phyloP scores from a whole-genome alignment of 2,113 vertebrate species.

The Oreocharis arfaki region DNA sequence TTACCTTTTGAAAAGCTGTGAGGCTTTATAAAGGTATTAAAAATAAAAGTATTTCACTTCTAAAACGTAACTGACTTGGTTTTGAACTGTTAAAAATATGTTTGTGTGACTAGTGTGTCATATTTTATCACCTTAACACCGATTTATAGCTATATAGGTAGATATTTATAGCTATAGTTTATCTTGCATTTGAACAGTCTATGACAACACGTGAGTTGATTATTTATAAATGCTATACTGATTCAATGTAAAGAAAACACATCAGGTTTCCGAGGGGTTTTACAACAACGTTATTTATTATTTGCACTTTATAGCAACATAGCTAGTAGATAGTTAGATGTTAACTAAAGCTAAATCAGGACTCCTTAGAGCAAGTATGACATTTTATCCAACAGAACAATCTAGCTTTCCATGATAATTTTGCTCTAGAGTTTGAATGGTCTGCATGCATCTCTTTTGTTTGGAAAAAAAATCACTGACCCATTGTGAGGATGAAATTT shows the following conservation, averaged over 20 bases:
- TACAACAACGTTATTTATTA: neutral
- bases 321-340: neutral
- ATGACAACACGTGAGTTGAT: neutral
- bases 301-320: neutral
- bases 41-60: neutral
- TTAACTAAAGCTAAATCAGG: neutral
- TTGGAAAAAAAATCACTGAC: neutral
- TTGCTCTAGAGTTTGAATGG: neutral
- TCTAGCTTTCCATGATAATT: neutral
- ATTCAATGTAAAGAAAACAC: neutral
- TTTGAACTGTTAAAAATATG: neutral
- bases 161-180: neutral
- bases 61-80: neutral
- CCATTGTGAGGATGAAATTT: neutral
- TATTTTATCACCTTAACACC: neutral
- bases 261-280: neutral
- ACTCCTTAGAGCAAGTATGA: neutral
- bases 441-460: neutral
- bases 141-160: neutral
- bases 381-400: neutral
- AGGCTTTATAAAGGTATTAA: neutral
- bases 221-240: neutral
- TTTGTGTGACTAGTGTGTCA: neutral
- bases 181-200: neutral
- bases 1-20: neutral